phyloP scores from a whole-genome alignment of 2,113 vertebrate genomes.

The Microtus ochrogaster region DNA sequence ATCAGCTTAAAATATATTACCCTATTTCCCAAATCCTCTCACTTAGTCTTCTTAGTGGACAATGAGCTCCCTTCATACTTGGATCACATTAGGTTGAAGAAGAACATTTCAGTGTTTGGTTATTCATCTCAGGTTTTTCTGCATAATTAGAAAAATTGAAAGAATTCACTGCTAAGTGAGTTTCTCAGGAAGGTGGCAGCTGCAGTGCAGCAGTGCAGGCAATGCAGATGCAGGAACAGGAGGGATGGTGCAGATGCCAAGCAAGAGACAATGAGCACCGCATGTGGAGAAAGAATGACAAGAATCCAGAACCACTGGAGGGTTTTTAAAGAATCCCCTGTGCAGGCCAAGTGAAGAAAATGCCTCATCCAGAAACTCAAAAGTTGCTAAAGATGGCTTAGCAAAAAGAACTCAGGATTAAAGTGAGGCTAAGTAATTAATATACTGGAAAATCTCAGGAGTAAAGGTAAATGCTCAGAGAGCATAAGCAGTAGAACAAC shows the following conservation, averaged over 20 bases:
- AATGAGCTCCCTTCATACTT: not conserved
- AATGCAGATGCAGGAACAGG: not conserved
- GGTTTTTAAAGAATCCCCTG: slow-evolving; percentile 22
- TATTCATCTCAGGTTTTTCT: slow-evolving; percentile 38
- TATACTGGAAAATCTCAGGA: slow-evolving; percentile 22
- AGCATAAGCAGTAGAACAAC: not conserved
- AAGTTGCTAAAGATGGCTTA: slow-evolving; percentile 17
- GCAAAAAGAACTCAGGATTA: slow-evolving; percentile 39
- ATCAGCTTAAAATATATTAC: not conserved
- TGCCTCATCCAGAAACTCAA: slow-evolving; percentile 26
- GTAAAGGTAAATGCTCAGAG: slow-evolving; percentile 34
- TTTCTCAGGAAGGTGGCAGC: not conserved
- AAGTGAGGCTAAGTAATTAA: slow-evolving; percentile 3
- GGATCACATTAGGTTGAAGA: not conserved
- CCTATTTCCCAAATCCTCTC: not conserved
- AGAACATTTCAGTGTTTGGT: not conserved
- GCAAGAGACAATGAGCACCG: not conserved
- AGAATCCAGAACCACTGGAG: slow-evolving; percentile 55
- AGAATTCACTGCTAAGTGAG: not conserved
- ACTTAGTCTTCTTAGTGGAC: not conserved
- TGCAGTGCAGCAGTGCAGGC: not conserved
- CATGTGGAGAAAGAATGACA: not conserved
- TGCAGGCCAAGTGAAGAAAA: slow-evolving; percentile 20
- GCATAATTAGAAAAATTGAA: not conserved
- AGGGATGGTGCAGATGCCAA: not conserved